Conservation (phyloP, 2,888 invertebrate genomes). For the Eustalomyia histrio region DNA sequence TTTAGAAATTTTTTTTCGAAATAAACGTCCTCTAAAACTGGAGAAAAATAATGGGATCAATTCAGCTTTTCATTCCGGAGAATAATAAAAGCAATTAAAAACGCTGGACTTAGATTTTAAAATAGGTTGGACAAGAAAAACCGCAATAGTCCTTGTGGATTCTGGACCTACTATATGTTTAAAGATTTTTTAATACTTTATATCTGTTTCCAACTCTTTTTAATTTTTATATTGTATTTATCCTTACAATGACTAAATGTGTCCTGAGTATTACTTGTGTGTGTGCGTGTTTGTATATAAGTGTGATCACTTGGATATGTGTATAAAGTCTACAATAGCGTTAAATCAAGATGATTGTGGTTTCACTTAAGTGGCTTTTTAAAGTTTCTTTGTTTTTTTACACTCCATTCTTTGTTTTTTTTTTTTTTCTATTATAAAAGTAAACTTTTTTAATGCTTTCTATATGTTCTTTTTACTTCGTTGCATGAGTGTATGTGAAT, state of each 20-base stretch:
- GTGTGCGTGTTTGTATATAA: neutral
- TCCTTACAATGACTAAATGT: neutral
- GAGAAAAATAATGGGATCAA: too few species aligned
- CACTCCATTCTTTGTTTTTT: constrained; percentile 18
- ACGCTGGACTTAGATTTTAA: too few species aligned
- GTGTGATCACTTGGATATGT: neutral
- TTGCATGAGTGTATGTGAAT: neutral
- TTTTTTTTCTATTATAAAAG: constrained; percentile 13
- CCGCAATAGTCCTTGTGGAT: too few species aligned
- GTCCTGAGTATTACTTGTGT: neutral
- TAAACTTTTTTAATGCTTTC: constrained; percentile 32
- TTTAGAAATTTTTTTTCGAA: too few species aligned
- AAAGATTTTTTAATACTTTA: neutral
- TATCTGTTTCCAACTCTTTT: neutral
- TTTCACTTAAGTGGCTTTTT: constrained; percentile 54
- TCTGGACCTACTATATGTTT: neutral
- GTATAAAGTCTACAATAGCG: constrained; percentile 9
- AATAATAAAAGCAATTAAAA: too few species aligned
- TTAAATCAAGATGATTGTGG: constrained; percentile 40
- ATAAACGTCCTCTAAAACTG: too few species aligned
- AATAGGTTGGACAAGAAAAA: too few species aligned
- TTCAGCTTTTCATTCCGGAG: too few species aligned
- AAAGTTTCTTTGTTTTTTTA: constrained; percentile 32
- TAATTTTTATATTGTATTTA: neutral
- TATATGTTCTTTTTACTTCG: neutral